Conservation (phyloP, 2,888 invertebrate genomes). For the Scaptomyza reducta region DNA sequence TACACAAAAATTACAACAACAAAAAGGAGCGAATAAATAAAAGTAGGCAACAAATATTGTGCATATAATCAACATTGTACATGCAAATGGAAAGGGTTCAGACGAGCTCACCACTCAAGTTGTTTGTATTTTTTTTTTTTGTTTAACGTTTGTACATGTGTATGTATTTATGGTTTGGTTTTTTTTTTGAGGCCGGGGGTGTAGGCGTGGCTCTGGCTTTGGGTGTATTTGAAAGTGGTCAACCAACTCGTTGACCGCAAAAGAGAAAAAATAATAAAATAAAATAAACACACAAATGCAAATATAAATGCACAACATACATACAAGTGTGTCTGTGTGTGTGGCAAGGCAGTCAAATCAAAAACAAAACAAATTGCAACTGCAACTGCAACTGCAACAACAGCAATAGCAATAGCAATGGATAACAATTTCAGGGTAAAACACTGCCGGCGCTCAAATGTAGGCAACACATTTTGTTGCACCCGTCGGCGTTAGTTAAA, state of each 20-base stretch:
- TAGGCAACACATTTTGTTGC: conserved; percentile 66
- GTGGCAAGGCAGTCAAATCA: conserved; percentile 67
- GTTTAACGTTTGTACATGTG: neutral
- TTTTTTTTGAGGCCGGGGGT: neutral
- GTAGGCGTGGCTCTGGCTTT: conserved; percentile 39
- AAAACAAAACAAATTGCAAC: conserved; percentile 72
- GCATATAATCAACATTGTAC: conserved; percentile 50
- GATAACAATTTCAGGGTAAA: conserved; percentile 23
- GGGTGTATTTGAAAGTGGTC: conserved; percentile 81
- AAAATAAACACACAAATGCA: conserved; percentile 61
- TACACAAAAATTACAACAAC: conserved; percentile 2
- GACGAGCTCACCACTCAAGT: conserved; percentile 37
- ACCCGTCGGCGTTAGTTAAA: conserved; percentile 37
- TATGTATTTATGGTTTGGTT: conserved; percentile 1
- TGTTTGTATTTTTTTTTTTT: conserved; percentile 29
- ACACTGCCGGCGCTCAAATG: conserved; percentile 64
- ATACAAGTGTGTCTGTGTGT: conserved; percentile 27
- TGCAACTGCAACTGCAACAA: conserved; percentile 42
- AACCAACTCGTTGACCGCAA: conserved; percentile 83
- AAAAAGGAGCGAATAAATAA: conserved; percentile 24
- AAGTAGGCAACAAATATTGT: conserved; percentile 56
- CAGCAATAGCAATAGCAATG: conserved; percentile 29
- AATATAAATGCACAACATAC: conserved; percentile 45
- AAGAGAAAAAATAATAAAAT: conserved; percentile 73
- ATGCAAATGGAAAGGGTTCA: neutral